Evolutionary conservation across 2,113 vertebrate species (phyloP).

Genomic region (Orcinus orca): DNA sequence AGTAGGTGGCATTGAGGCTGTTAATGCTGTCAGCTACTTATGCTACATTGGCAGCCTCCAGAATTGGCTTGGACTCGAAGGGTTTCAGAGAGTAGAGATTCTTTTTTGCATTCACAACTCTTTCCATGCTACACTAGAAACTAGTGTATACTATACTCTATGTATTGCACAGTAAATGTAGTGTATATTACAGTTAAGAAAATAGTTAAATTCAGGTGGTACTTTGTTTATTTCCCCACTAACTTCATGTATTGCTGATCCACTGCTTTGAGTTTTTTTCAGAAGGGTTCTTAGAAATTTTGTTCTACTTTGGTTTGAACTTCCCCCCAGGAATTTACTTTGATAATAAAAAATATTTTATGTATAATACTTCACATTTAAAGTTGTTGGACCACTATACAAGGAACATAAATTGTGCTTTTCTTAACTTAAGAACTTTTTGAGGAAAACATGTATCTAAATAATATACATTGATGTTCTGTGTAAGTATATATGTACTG

Average conservation of each 20-base stretch:
- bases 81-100: background rate
- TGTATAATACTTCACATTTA: background rate
- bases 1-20: background rate
- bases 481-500: background rate
- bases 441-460: background rate
- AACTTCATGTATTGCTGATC: background rate
- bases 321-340: background rate
- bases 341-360: background rate
- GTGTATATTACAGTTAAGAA: background rate
- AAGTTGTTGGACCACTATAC: background rate
- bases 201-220: background rate
- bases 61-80: background rate
- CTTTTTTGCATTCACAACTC: background rate
- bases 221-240: background rate
- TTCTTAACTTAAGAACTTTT: background rate
- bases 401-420: background rate
- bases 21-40: background rate
- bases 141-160: background rate
- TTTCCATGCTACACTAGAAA: background rate
- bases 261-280: background rate
- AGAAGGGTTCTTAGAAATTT: background rate
- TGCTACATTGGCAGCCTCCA: background rate
- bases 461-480: background rate
- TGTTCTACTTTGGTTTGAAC: constrained; percentile 4
- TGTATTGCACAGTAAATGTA: background rate